Conservation (phyloP, 2,113 vertebrate genomes). For the Etia nguti region DNA sequence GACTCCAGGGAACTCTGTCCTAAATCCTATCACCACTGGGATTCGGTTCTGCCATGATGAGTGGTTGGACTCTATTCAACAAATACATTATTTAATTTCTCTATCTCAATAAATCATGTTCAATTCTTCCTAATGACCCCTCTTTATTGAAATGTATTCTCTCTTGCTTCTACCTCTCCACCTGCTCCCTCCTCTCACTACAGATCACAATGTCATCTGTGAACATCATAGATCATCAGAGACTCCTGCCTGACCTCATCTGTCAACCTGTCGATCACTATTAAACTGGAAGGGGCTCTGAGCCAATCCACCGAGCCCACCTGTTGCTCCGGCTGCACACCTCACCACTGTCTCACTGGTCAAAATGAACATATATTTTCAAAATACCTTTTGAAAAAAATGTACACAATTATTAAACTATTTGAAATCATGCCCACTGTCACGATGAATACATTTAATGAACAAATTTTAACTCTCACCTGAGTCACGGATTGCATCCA, state of each 20-base stretch:
- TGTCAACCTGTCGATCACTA: neutral
- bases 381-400: neutral
- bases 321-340: neutral
- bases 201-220: neutral
- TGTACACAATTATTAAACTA: neutral
- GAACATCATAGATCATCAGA: neutral
- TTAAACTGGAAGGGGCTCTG: neutral
- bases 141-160: neutral
- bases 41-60: too few species aligned
- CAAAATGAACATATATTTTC: neutral
- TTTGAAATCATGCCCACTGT: neutral
- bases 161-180: neutral
- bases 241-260: neutral
- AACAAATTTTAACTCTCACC: constrained; percentile 63
- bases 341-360: neutral
- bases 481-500: constrained; percentile 88
- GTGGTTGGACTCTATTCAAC: too few species aligned
- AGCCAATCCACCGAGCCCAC: neutral
- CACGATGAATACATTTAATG: neutral
- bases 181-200: neutral
- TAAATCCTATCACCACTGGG: too few species aligned
- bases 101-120: too few species aligned
- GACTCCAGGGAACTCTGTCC: too few species aligned
- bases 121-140: too few species aligned
- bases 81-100: too few species aligned